phyloP scores from a whole-genome alignment of 2,113 vertebrate species.

The Opisthocomus hoazin region DNA sequence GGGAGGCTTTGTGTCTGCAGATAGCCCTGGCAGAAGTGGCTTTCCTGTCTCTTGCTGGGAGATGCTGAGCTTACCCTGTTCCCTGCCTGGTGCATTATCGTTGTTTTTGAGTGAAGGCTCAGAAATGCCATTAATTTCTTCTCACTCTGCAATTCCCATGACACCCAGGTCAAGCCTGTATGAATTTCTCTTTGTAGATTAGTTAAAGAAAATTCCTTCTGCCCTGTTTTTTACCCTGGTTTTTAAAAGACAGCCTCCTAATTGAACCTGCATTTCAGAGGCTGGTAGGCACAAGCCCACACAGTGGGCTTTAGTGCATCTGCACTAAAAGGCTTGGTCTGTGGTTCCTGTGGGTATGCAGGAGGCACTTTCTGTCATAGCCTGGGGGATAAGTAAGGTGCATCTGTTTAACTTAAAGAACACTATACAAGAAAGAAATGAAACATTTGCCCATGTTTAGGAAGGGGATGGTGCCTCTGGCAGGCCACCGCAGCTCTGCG shows the following conservation, averaged over 20 bases:
- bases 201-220: constrained; percentile 22
- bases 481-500: neutral
- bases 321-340: neutral
- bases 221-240: constrained; percentile 50
- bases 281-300: neutral
- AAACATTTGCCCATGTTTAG: neutral
- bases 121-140: constrained; percentile 47
- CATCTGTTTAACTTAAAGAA: neutral
- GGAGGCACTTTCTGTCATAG: neutral
- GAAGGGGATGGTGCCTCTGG: neutral
- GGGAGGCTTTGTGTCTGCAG: constrained; percentile 4
- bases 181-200: constrained; percentile 35
- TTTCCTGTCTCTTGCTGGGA: neutral
- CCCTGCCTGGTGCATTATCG: neutral
- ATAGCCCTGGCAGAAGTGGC: neutral
- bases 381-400: neutral
- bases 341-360: neutral
- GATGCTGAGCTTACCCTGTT: neutral
- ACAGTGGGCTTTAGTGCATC: neutral
- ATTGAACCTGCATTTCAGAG: neutral
- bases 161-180: neutral
- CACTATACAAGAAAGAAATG: neutral
- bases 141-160: constrained; percentile 9
- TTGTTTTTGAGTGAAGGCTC: constrained; percentile 8
- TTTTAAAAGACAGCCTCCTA: constrained; percentile 19